phyloP scores from a whole-genome alignment of 92 coral and sea anemone genomes.

The Heteractis magnifica region DNA sequence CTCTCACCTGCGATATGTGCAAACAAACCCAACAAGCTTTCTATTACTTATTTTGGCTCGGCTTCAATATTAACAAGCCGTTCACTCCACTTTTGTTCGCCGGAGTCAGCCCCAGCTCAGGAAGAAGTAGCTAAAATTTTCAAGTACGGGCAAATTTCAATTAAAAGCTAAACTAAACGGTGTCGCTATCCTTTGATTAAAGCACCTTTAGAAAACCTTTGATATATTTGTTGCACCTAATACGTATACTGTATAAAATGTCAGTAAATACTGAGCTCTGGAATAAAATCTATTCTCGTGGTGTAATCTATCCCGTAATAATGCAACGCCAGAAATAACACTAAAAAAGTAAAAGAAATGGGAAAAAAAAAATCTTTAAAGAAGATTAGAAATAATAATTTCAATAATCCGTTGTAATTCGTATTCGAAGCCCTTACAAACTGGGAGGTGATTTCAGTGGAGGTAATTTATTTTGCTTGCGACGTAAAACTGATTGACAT shows the following conservation, averaged over 20 bases:
- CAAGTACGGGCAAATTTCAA: too few relatives aligned
- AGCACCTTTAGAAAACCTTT: too few relatives aligned
- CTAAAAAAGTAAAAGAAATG: background rate
- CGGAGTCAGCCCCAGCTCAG: background rate
- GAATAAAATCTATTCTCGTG: too few relatives aligned
- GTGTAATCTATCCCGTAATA: too few relatives aligned
- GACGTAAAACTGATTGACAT: conserved; percentile 3
- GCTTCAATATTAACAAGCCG: background rate
- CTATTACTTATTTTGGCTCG: conserved; percentile 1
- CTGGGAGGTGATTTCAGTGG: background rate
- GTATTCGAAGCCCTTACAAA: background rate
- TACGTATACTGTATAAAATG: too few relatives aligned
- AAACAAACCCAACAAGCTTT: conserved; percentile 21
- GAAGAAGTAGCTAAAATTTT: too few relatives aligned
- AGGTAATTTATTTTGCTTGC: background rate
- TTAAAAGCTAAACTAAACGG: too few relatives aligned
- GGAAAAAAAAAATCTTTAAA: background rate
- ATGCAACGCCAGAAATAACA: too few relatives aligned
- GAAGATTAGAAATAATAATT: too few relatives aligned
- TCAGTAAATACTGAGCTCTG: too few relatives aligned
- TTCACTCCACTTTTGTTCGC: background rate
- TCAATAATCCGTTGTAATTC: conserved; percentile 4
- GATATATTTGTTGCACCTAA: too few relatives aligned
- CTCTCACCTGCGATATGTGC: conserved; percentile 29
- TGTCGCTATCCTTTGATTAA: too few relatives aligned